A percentile compares a stretch with the other conserved stretches of the same genome.
These are phyloP conservation scores for Onychomys arenicola DNA, from an alignment of 2,797 vertebrate species.

Conservation along the genomic window DNA sequence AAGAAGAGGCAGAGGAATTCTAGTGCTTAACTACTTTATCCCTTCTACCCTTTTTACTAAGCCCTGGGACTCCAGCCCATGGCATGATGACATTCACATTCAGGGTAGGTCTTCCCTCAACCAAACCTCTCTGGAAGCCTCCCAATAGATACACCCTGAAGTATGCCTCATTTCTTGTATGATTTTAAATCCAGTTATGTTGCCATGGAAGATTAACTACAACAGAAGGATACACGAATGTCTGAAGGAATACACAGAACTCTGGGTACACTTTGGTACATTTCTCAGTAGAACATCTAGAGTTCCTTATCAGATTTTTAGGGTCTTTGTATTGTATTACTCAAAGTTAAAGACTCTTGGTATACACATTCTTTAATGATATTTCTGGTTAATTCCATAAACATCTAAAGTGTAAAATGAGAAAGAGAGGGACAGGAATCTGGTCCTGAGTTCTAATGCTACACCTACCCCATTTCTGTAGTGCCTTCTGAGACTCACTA, in stretches of 20 bases:
- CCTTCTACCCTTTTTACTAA: not conserved
- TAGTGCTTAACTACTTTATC: not conserved
- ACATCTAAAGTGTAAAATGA: not conserved
- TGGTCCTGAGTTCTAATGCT: not conserved
- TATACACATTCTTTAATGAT: not conserved
- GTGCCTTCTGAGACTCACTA: not conserved
- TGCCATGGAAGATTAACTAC: not conserved
- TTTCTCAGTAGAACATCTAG: not conserved
- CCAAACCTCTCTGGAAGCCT: not conserved
- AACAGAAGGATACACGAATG: not conserved
- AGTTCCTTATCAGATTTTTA: not conserved
- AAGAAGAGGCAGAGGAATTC: not conserved
- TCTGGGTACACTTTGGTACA: not conserved
- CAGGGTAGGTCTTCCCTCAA: not conserved
- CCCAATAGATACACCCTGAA: accelerated
- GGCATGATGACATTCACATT: not conserved
- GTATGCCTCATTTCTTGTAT: not conserved
- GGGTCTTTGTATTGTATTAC: not conserved
- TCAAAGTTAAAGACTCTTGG: not conserved
- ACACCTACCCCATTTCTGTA: accelerated
- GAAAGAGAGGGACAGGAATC: not conserved
- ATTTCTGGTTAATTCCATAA: not conserved
- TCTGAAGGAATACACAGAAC: not conserved
- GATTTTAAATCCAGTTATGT: not conserved
- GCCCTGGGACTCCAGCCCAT: not conserved